These are phyloP conservation scores for Rattus rattus DNA, from an alignment of 2,113 vertebrate species.

Conservation along the genomic window DNA sequence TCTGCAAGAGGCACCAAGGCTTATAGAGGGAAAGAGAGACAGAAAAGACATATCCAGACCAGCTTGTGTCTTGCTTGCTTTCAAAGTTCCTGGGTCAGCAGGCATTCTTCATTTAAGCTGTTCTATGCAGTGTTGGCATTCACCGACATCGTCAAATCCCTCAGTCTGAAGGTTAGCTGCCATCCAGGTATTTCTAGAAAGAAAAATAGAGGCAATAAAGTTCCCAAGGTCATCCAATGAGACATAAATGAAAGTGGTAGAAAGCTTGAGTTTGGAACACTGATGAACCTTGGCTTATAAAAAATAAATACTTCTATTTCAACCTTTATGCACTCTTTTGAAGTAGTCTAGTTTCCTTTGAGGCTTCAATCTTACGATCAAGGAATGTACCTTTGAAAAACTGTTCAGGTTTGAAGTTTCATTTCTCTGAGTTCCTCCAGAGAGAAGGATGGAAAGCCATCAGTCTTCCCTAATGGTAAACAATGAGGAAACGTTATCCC, in stretches of 20 bases:
- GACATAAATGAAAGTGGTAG: slow-evolving; percentile 45
- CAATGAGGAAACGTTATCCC: slow-evolving; percentile 15
- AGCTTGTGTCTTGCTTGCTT: not conserved
- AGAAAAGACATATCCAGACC: not conserved
- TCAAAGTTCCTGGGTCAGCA: not conserved
- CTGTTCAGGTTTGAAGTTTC: slow-evolving; percentile 25
- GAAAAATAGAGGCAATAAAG: slow-evolving; percentile 30
- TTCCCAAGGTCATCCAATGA: slow-evolving; percentile 22
- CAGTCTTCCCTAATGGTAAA: slow-evolving; percentile 46
- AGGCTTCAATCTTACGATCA: slow-evolving; percentile 59
- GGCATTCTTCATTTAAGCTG: slow-evolving; percentile 5
- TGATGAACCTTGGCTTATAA: slow-evolving; percentile 29
- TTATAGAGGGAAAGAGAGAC: not conserved
- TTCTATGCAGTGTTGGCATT: not conserved
- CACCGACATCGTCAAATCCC: not conserved
- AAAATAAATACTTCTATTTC: slow-evolving; percentile 46
- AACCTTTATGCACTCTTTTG: slow-evolving; percentile 43
- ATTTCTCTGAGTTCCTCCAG: not conserved
- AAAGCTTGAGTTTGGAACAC: not conserved
- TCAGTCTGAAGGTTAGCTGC: slow-evolving; percentile 1
- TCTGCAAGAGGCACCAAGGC: not conserved
- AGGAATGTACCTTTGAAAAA: slow-evolving; percentile 25
- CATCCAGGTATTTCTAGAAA: slow-evolving; percentile 31
- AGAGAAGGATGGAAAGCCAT: slow-evolving; percentile 20
- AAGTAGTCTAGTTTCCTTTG: slow-evolving; percentile 39